Percentiles rank a stretch among this genome's conserved stretches.
Conservation (phyloP, 2,888 invertebrate genomes). For the Amitus sp. region DNA sequence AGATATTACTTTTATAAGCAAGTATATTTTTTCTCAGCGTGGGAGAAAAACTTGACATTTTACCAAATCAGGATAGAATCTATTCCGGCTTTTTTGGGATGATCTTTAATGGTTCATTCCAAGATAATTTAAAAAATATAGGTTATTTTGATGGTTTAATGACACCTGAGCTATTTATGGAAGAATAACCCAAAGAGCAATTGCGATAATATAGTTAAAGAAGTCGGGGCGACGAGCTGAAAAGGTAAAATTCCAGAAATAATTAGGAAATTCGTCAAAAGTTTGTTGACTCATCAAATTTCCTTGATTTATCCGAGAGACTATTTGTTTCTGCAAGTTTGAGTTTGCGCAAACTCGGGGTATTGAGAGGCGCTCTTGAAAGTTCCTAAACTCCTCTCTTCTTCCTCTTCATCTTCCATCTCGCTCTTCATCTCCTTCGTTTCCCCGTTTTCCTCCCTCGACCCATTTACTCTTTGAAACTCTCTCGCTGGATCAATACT, state of each 20-base stretch:
- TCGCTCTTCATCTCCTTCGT: conserved; percentile 28
- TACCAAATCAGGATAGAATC: too few species aligned
- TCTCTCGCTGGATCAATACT: conserved; percentile 55
- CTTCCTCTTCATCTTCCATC: conserved; percentile 25
- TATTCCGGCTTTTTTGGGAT: too few species aligned
- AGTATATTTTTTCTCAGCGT: too few species aligned
- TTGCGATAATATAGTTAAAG: too few species aligned
- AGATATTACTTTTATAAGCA: too few species aligned
- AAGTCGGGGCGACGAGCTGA: not conserved
- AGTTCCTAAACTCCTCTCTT: conserved; percentile 51
- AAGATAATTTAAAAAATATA: too few species aligned
- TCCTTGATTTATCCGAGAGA: conserved; percentile 59
- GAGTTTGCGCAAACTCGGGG: conserved; percentile 57
- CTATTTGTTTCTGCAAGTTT: conserved; percentile 58
- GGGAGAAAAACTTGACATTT: too few species aligned
- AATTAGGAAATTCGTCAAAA: conserved; percentile 21
- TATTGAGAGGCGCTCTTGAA: conserved; percentile 57
- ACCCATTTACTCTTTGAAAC: conserved; percentile 50
- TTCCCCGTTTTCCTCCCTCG: conserved; percentile 40
- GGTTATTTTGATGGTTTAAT: too few species aligned
- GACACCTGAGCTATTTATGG: too few species aligned
- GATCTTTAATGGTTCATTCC: too few species aligned
- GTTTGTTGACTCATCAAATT: conserved; percentile 59
- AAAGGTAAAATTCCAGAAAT: conserved; percentile 9
- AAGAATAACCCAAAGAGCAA: too few species aligned